Base-by-base conservation (phyloP, 2,797 vertebrate genomes). In the Malurus splendens region DNA sequence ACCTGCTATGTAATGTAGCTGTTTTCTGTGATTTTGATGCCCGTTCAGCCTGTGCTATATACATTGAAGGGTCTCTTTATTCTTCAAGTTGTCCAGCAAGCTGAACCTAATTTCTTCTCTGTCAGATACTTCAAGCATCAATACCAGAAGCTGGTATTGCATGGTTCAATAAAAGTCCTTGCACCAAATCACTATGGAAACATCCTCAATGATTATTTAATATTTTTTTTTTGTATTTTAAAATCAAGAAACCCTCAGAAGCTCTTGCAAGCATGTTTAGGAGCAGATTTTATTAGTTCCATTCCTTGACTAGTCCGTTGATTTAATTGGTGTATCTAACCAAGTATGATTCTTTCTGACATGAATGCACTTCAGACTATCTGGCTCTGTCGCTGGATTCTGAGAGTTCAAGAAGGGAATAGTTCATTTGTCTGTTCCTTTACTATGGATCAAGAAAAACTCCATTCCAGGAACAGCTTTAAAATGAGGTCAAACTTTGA, bases 121-220 rank as follows among this genome's bases (percentile, higher is more conserved):
- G 10, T 73, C 67, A 71, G 67, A 75, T 85, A 51, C 44, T 75
- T 85, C 66, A 74, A 89, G 75, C 79, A 68, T 71, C 75, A 67
- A 12, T 74, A 85, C 45, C 55, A 75, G 61, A 75, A 89, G n/a
- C 79, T 54, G 33, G 32, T 30, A 47, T 62, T 42, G 33, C 2
- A 6, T 36, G 27, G 75, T 68, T 93, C 90, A 92, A 62, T 80
- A 65, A 74, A 88, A 91, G 86, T 66, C 75, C 41, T 47, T 70
- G 47, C 52, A 90, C 41, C 39, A 84, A 73, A 78, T 94, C 90
- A 79, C 91, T 94, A 87, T 92, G 89, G 93, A 93, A 94, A 95
- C 77, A 87, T 74, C 54, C 87, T 73, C 52, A 79, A 57, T 68
- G 45, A 85, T 89, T 62, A 28, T 86, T 93, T 93, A 75, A 59